phyloP scores from a whole-genome alignment of 2,113 vertebrate genomes.

The Pachypanchax playfairii region DNA sequence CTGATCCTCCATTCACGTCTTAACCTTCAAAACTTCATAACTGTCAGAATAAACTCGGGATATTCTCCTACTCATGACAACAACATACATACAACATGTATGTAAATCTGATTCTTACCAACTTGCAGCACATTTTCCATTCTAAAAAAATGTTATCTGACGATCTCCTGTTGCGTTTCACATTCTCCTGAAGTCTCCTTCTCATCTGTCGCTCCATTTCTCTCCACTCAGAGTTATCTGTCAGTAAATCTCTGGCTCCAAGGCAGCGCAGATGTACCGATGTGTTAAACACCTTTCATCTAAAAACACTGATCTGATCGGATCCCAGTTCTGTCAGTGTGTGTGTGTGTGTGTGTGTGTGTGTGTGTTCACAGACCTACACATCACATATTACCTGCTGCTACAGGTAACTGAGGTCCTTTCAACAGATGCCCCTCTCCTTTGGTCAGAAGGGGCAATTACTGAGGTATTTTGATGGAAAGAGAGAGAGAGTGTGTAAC shows the following conservation, averaged over 20 bases:
- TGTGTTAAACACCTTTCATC: constrained; percentile 8
- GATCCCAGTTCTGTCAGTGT: constrained; percentile 5
- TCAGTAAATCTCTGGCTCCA: constrained; percentile 5
- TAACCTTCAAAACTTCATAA: too few relatives aligned
- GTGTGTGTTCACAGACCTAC: neutral
- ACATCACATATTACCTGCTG: constrained; percentile 20
- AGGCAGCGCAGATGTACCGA: constrained; percentile 12
- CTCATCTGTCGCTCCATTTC: neutral
- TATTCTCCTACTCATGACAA: too few relatives aligned
- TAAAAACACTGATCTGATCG: constrained; percentile 8
- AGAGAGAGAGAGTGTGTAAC: constrained; percentile 1
- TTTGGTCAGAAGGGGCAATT: constrained; percentile 34
- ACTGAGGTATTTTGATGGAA: constrained; percentile 39
- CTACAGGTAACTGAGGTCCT: constrained; percentile 36
- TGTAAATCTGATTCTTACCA: too few relatives aligned
- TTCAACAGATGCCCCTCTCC: constrained; percentile 20
- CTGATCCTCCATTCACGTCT: too few relatives aligned
- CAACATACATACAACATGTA: too few relatives aligned
- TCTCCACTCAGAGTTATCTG: constrained; percentile 4
- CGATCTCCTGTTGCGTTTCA: neutral
- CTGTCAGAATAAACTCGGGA: too few relatives aligned
- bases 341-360: constrained; percentile 23
- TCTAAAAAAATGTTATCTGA: neutral
- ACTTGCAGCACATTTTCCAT: neutral
- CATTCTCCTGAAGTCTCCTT: neutral